Base-by-base conservation (phyloP, 2,797 vertebrate species). In the Enoplosus armatus region DNA sequence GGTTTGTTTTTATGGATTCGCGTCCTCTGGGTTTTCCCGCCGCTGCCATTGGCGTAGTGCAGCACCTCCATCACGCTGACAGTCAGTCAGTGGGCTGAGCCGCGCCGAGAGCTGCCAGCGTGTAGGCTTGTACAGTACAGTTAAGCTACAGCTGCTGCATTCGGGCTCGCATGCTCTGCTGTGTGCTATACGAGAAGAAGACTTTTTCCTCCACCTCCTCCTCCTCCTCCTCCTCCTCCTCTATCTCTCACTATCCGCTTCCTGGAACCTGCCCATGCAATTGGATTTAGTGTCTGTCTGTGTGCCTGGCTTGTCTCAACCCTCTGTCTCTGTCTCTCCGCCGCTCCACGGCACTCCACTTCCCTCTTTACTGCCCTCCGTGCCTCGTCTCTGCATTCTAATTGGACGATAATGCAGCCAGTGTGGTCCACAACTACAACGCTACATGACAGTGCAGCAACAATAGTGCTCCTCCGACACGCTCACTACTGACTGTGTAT, bases 221-320 rank as follows among this genome's bases (percentile, higher is more conserved):
- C 72, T 72, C 37, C 31, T n/a, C n/a, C n/a, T 63, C 62, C 56
- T 82, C 60, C 68, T 66, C 75, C 64, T 85, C 81, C 64, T 80
- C 72, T 69, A 77, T 83, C 84, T 75, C 85, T 87, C 80, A 79
- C 85, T 77, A 75, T 85, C 87, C 61, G 75, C 87, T 94, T 94
- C 90, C 91, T 93, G 92, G 89, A 93, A 90, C 84, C 83, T 84
- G 87, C 88, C 83, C 84, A 72, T 87, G 78, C 91, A 92, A 93
- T 91, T 91, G 92, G 90, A 93, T 95, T 93, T 93, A 85, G 83
- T 87, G 83, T 86, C 83, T 87, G 85, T 93, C 88, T 84, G 91
- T 88, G 88, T 84, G 91, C 89, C 93, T 93, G 92, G 92, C 86
- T 93, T 92, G 84, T 91, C 87, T 93, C 92, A 93, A 61, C 62